These are phyloP conservation scores for Zaprionus ornatus DNA, from an alignment of 1,140 invertebrate species.

Conservation along the genomic window DNA sequence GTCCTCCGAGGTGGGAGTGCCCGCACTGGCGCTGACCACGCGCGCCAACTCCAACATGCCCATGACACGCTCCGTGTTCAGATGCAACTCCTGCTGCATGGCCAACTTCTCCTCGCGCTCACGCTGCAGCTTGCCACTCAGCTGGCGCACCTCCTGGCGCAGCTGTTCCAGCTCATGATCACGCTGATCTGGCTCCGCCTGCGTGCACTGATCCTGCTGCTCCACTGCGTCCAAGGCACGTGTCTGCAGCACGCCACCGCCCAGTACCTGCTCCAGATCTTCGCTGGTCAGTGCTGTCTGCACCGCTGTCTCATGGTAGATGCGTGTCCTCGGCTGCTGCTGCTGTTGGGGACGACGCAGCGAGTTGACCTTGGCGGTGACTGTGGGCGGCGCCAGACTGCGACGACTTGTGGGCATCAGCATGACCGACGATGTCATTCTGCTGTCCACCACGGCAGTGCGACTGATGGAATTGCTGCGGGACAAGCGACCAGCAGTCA, in stretches of 20 bases:
- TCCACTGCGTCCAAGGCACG: slow-evolving; percentile 84
- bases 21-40: slow-evolving; percentile 71
- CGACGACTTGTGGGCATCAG: slow-evolving; percentile 63
- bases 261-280: slow-evolving; percentile 89
- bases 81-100: slow-evolving; percentile 89
- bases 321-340: slow-evolving; percentile 85
- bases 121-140: slow-evolving; percentile 84
- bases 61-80: slow-evolving; percentile 88
- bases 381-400: slow-evolving; percentile 54
- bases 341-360: slow-evolving; percentile 51
- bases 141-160: slow-evolving; percentile 85
- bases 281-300: slow-evolving; percentile 89
- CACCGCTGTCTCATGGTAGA: slow-evolving; percentile 90
- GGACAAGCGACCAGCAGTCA: slow-evolving; percentile 72
- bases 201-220: slow-evolving; percentile 85
- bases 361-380: slow-evolving; percentile 73
- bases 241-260: slow-evolving; percentile 84
- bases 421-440: slow-evolving; percentile 83
- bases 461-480: slow-evolving; percentile 83
- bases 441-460: slow-evolving; percentile 62
- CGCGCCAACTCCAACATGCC: slow-evolving; percentile 87
- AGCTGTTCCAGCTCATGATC: slow-evolving; percentile 87
- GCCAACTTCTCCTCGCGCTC: slow-evolving; percentile 89
- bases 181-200: slow-evolving; percentile 87
- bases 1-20: slow-evolving; percentile 84